Conservation (phyloP, 2,888 invertebrate genomes). For the Uropetala carovei region DNA sequence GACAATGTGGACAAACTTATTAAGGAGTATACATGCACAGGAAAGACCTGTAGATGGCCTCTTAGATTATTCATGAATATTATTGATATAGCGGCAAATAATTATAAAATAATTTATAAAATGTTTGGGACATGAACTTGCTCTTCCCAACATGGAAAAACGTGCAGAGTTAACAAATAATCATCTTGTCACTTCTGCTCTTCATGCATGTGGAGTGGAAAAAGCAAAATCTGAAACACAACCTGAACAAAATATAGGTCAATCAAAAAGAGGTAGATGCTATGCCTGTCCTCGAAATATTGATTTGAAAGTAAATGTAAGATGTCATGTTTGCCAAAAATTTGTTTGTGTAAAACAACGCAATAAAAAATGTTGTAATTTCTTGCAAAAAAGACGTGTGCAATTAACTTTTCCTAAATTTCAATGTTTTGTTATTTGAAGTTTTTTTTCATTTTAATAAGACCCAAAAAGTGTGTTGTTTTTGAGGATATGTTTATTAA, state of each 20-base stretch:
- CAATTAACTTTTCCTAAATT: background rate
- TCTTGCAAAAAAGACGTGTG: background rate
- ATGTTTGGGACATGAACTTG: background rate
- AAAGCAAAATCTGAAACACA: background rate
- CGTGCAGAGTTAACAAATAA: background rate
- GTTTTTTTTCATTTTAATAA: background rate
- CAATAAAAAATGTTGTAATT: background rate
- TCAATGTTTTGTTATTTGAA: background rate
- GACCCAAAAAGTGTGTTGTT: background rate
- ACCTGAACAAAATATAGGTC: background rate
- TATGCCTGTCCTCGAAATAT: no score
- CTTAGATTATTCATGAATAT: background rate
- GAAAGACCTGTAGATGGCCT: background rate
- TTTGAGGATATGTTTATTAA: background rate
- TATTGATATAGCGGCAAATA: background rate
- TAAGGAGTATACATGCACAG: background rate
- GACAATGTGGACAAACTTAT: background rate
- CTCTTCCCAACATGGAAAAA: background rate
- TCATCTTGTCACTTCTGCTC: background rate
- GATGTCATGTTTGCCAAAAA: no score
- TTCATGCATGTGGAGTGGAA: background rate
- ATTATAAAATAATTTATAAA: background rate
- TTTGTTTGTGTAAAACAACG: no score
- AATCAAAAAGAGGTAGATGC: no score
- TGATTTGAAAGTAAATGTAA: no score